Evolutionary conservation across 2,113 vertebrate genomes (phyloP).

Genomic region (Rattus norvegicus): GRCr8 NC_086026.1:65021501-65022000

Average conservation of each 20-base stretch:
- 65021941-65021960: neutral
- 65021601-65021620: neutral
- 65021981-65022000: neutral
- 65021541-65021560: neutral
- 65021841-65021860: neutral
- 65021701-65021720: neutral
- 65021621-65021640: neutral
- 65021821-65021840: neutral
- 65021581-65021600: neutral
- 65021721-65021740: neutral
- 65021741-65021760: neutral
- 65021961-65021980: neutral
- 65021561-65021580: neutral
- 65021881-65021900: neutral
- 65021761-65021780: neutral
- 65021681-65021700: neutral
- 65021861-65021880: neutral
- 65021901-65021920: constrained; percentile 31
- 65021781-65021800: neutral
- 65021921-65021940: neutral
- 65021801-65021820: neutral
- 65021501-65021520: neutral
- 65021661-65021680: neutral
- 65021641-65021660: neutral
- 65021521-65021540: neutral